These are phyloP conservation scores for Aspidapion aeneum DNA, from an alignment of 2,888 invertebrate genomes.

Conservation along the genomic window DNA sequence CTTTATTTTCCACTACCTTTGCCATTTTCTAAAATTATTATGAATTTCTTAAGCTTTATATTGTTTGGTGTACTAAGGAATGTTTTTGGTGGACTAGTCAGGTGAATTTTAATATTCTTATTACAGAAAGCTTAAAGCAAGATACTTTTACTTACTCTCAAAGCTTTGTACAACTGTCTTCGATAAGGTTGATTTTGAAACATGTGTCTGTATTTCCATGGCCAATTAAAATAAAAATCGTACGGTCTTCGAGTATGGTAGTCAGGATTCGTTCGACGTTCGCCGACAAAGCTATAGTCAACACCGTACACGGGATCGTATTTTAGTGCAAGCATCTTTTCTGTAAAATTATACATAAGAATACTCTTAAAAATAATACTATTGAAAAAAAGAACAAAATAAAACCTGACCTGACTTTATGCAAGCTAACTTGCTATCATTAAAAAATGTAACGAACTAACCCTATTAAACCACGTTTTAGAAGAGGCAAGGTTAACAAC, in stretches of 20 bases:
- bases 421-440: no score
- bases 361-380: background rate
- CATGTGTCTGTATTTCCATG: constrained; percentile 34
- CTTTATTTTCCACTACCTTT: no score
- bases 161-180: constrained; percentile 31
- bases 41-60: no score
- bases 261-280: constrained; percentile 28
- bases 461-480: no score
- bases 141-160: constrained; percentile 33
- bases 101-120: no score
- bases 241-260: constrained; percentile 31
- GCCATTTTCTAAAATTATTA: no score
- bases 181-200: constrained; percentile 30
- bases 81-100: no score
- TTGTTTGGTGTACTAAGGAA: no score
- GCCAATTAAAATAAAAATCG: constrained; percentile 36
- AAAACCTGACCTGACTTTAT: no score
- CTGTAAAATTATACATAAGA: constrained; percentile 20
- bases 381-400: constrained; percentile 3
- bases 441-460: no score
- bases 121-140: no score
- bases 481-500: no score
- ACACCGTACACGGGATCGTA: constrained; percentile 35
- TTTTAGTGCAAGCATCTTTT: constrained; percentile 33
- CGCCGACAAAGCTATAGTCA: constrained; percentile 28